phyloP scores from a whole-genome alignment of 2,113 vertebrate genomes.

The Micronycteris hirsuta region DNA sequence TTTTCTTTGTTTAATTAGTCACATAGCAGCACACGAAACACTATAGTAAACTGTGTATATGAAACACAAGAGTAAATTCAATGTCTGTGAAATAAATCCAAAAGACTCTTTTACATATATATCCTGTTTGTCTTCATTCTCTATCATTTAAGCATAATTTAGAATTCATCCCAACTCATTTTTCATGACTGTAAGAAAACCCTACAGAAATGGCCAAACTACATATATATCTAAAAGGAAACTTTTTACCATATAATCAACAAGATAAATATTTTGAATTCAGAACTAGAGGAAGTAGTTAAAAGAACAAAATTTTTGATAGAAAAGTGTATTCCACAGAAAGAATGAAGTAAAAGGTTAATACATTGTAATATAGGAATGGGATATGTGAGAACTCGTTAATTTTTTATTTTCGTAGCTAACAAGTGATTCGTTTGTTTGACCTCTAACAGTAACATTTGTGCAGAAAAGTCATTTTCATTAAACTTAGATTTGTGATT shows the following conservation, averaged over 20 bases:
- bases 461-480: slow-evolving; percentile 69
- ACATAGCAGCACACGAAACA: neutral
- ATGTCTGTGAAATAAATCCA: neutral
- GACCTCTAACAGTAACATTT: slow-evolving; percentile 54
- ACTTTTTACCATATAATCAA: neutral
- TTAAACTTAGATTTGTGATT: slow-evolving; percentile 65
- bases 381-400: neutral
- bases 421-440: slow-evolving; percentile 62
- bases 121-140: neutral
- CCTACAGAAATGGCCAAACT: neutral
- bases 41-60: neutral
- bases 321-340: neutral
- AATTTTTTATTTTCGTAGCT: slow-evolving; percentile 63
- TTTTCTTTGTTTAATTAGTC: neutral
- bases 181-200: neutral
- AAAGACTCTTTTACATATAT: neutral
- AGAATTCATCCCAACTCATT: neutral
- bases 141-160: neutral
- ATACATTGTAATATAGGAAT: slow-evolving; percentile 10
- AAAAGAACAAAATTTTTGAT: slow-evolving; percentile 23
- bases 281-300: neutral
- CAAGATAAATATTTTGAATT: neutral
- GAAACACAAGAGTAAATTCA: neutral
- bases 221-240: neutral
- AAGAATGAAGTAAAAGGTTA: slow-evolving; percentile 34